These are phyloP conservation scores for Patagioenas fasciata DNA, from an alignment of 2,113 vertebrate genomes.

Conservation along the genomic window DNA sequence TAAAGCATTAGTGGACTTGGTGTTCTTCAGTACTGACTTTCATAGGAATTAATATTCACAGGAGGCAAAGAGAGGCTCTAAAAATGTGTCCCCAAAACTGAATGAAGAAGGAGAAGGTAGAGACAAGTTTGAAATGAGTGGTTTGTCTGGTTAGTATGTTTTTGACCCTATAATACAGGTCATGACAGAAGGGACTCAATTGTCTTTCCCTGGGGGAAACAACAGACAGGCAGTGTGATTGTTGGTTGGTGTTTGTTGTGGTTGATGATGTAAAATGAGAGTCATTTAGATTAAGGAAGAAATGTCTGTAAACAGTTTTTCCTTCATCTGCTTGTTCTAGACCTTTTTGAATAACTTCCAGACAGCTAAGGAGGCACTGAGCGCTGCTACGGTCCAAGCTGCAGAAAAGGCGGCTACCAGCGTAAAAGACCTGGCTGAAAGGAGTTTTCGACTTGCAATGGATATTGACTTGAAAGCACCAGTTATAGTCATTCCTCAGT, in stretches of 20 bases:
- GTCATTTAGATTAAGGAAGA: background rate
- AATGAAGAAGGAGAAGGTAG: background rate
- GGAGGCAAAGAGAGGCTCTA: background rate
- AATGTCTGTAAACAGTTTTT: background rate
- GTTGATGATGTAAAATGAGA: background rate
- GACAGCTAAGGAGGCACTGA: conserved; percentile 81
- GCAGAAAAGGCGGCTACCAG: conserved; percentile 89
- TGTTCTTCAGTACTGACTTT: background rate
- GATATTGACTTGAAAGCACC: conserved; percentile 91
- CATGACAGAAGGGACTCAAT: background rate
- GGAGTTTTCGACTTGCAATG: conserved; percentile 88
- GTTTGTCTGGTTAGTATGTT: background rate
- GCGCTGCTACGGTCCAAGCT: conserved; percentile 83
- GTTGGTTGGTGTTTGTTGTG: background rate
- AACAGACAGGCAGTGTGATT: background rate
- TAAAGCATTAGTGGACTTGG: background rate
- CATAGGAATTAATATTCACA: background rate
- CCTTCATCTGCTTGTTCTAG: conserved; percentile 61
- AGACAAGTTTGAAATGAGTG: background rate
- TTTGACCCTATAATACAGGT: background rate
- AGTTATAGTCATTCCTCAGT: conserved; percentile 90
- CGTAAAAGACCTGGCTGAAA: conserved; percentile 89
- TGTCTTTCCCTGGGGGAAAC: background rate
- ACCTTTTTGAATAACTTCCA: conserved; percentile 93
- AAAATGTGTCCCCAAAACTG: background rate